Evolutionary conservation across 2,113 vertebrate genomes (phyloP), one percentile per base, ranked within the genome.

Genomic region (Leptocoma aspasia): DNA sequence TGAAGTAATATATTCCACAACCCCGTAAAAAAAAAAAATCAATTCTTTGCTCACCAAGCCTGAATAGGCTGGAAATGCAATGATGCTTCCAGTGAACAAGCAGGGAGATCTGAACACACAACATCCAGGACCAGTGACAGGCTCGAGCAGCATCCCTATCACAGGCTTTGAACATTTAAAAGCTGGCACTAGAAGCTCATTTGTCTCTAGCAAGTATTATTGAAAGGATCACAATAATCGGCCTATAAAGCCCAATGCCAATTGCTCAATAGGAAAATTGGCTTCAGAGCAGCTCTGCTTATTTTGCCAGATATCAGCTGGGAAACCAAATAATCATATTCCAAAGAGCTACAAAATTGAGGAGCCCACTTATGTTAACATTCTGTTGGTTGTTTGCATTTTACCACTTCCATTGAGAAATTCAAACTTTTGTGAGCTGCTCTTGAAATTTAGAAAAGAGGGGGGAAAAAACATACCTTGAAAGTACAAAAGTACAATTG

Each of bases 181-280:
- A 79, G 84, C 79, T 79, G 61, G 63, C 75, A 82, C 57, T 37
- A 82, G 57, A 56, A 79, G 73, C 70, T 87, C 68, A 39, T 91
- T 88, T 9, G 22, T 90, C 90, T 76, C 82, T 26, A 88, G 75
- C 81, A 80, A 88, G 85, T 42, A 70, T 86, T 77, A 95, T 64
- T 7, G 0, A 88, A 95, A 89, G 78, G 87, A 72, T 90, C 82
- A 45, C 54, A 87, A 87, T 91, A 76, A 92, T 94, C 54, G 0
- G 89, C 73, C 93, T 76, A 50, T 65, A 87, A 94, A 94, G 75
- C 42, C 33, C 6, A 0, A 82, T 0, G 10, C 82, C 82, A 95
- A 92, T 77, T 88, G 75, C 84, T 95, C 93, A 88, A 86, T 13
- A 90, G 78, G 84, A 82, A 91, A 90, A 94, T 18, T 90, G 93